Conservation (phyloP, 2,113 vertebrate genomes). For the Chamaetylas fuelleborni region DNA sequence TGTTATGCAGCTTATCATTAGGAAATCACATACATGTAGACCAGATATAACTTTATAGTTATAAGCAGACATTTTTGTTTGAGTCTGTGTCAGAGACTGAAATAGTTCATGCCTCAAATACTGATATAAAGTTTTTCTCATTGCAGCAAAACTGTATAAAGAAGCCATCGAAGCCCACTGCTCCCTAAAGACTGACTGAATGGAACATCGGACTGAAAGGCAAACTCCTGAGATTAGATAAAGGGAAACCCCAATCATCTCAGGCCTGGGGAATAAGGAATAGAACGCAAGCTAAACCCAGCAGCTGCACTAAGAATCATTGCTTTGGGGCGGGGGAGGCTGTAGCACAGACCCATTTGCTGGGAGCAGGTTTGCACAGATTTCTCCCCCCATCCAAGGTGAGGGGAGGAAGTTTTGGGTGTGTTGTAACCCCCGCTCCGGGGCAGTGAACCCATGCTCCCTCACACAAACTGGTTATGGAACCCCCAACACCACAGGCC, state of each 20-base stretch:
- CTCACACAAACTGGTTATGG: no score
- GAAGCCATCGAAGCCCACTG: rapidly evolving
- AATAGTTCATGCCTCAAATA: not conserved
- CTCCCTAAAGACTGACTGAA: not conserved
- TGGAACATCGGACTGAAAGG: not conserved
- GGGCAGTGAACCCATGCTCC: not conserved
- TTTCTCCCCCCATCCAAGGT: rapidly evolving
- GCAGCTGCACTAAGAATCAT: not conserved
- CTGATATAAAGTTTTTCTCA: not conserved
- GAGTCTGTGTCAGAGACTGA: not conserved
- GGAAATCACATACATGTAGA: not conserved
- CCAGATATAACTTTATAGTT: not conserved
- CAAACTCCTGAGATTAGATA: not conserved
- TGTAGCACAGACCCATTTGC: not conserved
- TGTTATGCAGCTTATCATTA: not conserved
- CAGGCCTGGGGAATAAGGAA: not conserved
- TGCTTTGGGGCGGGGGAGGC: rapidly evolving
- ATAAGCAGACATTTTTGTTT: not conserved
- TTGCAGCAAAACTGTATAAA: not conserved
- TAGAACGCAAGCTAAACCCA: not conserved
- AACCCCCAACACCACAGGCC: no score
- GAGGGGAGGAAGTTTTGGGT: rapidly evolving
- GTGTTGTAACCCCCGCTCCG: not conserved
- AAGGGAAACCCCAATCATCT: not conserved
- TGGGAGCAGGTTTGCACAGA: not conserved